These are phyloP conservation scores for Cyphomyrus plagiostoma DNA, from an alignment of 2,113 vertebrate genomes.

Conservation along the genomic window DNA sequence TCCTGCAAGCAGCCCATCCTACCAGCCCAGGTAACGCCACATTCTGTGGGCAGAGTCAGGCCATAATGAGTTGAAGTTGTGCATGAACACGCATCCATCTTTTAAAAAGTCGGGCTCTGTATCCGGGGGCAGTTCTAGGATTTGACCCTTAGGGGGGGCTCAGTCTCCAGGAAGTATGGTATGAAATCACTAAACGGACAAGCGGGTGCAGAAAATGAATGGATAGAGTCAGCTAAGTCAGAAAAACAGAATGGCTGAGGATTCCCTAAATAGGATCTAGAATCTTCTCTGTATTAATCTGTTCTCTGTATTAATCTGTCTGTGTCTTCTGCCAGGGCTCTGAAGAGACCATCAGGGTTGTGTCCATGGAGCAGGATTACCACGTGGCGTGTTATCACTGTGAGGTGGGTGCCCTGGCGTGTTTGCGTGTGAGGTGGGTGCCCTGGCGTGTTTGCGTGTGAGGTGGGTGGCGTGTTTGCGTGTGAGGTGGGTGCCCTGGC, in stretches of 20 bases:
- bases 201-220: background rate
- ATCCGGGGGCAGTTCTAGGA: background rate
- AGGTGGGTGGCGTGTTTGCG: no score
- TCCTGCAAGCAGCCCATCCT: constrained; percentile 94
- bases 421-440: background rate
- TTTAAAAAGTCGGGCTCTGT: background rate
- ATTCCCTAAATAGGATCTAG: background rate
- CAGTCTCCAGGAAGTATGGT: background rate
- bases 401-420: constrained; percentile 68
- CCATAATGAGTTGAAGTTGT: background rate
- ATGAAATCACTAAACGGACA: background rate
- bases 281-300: background rate
- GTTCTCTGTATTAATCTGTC: constrained; percentile 5
- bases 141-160: background rate
- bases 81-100: background rate
- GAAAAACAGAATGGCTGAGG: background rate
- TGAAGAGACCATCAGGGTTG: constrained; percentile 91
- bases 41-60: background rate
- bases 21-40: constrained; percentile 77
- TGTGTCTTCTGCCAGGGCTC: constrained; percentile 70
- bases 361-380: constrained; percentile 98
- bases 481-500: no score
- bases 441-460: background rate
- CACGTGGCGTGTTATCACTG: constrained; percentile 97
- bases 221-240: background rate